Percentiles rank a stretch among this genome's conserved stretches.
Evolutionary conservation across 2,888 invertebrate genomes (phyloP).

Genomic region (Keiferia lycopersicella): DNA sequence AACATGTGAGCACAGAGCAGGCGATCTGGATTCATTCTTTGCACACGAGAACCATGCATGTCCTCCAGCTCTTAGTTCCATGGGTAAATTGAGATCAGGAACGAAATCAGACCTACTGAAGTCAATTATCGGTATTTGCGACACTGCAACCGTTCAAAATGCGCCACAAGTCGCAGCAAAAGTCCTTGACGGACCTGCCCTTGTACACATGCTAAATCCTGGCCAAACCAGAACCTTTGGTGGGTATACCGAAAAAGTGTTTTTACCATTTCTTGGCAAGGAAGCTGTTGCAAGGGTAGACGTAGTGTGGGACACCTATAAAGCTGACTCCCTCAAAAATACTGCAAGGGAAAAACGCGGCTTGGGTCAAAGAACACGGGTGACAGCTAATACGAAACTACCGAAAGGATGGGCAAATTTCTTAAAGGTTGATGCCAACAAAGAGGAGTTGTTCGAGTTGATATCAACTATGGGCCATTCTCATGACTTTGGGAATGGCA

Average conservation of each 20-base stretch:
- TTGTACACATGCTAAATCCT: background rate
- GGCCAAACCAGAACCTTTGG: background rate
- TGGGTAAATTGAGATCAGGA: background rate
- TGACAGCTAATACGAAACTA: background rate
- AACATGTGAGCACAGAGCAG: conserved; percentile 12
- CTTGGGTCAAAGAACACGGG: background rate
- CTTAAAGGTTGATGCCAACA: background rate
- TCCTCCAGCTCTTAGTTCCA: background rate
- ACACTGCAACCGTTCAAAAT: background rate
- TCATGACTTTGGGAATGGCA: background rate
- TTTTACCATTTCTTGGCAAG: background rate
- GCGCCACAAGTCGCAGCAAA: background rate
- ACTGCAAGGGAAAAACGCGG: background rate
- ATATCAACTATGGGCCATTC: background rate
- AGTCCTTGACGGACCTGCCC: background rate
- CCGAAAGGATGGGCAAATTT: conserved; percentile 20
- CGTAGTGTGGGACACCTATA: conserved; percentile 2
- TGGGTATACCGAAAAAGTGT: background rate
- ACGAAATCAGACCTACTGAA: conserved; percentile 12
- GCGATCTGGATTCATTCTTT: background rate
- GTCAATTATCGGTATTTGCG: background rate
- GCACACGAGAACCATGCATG: conserved; percentile 1
- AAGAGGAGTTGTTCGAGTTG: conserved; percentile 11
- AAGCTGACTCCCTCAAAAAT: background rate
- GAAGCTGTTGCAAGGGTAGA: background rate